Evolutionary conservation across 2,888 invertebrate genomes (phyloP).

Genomic region (Tethea ocularis): DNA sequence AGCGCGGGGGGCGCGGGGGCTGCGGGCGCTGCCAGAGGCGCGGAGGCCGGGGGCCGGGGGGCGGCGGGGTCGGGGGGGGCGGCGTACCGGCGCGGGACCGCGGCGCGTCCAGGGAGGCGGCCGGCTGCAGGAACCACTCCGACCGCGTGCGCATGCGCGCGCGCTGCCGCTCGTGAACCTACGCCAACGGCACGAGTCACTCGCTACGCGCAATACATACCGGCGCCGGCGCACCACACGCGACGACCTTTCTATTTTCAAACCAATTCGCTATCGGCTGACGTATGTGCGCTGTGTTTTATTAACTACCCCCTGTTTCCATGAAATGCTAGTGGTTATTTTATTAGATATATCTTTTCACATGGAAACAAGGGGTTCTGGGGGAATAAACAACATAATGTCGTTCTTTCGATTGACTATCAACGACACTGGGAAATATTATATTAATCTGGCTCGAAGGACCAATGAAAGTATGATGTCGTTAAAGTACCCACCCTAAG

Average conservation of each 20-base stretch:
- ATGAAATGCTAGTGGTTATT: not conserved
- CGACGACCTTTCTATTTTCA: not conserved
- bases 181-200: slow-evolving; percentile 38
- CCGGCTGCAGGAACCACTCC: slow-evolving; percentile 96
- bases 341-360: not conserved
- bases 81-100: slow-evolving; percentile 74
- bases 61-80: slow-evolving; percentile 35
- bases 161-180: slow-evolving; percentile 98
- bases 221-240: not conserved
- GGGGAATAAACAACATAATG: not conserved
- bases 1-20: slow-evolving; percentile 31
- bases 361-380: slow-evolving; percentile 1
- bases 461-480: slow-evolving; percentile 23
- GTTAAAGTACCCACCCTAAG: slow-evolving; percentile 37
- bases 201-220: not conserved
- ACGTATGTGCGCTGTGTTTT: not conserved
- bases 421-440: not conserved
- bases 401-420: not conserved
- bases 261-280: not conserved
- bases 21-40: slow-evolving; percentile 15
- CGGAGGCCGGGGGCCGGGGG: slow-evolving; percentile 22
- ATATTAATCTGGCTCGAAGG: slow-evolving; percentile 18
- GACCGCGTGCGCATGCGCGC: slow-evolving; percentile 98
- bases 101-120: slow-evolving; percentile 79
- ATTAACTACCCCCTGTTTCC: not conserved